phyloP scores from a whole-genome alignment of 2,113 vertebrate genomes.

The Larimichthys crocea region DNA sequence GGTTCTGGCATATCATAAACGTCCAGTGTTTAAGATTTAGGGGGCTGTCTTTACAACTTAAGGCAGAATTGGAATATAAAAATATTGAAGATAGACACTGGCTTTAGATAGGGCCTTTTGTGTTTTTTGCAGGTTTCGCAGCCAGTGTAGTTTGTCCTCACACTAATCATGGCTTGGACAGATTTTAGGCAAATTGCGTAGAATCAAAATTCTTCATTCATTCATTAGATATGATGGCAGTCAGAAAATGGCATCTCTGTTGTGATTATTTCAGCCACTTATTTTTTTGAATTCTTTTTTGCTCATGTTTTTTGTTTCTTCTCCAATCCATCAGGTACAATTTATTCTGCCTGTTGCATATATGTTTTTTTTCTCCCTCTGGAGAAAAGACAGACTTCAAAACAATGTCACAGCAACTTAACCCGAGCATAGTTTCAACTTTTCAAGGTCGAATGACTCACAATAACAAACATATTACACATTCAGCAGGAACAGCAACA shows the following conservation, averaged over 20 bases:
- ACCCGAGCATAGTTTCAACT: background rate
- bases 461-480: background rate
- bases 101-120: too few species aligned
- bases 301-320: too few species aligned
- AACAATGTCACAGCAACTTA: background rate
- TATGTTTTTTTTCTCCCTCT: background rate
- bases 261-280: background rate
- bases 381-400: conserved; percentile 1
- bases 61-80: too few species aligned
- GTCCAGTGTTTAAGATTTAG: too few species aligned
- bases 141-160: background rate
- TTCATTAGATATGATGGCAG: background rate
- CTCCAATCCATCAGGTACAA: background rate
- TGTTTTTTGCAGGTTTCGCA: too few species aligned
- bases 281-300: too few species aligned
- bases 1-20: background rate
- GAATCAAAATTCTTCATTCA: too few species aligned
- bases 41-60: too few species aligned
- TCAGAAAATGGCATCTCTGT: background rate
- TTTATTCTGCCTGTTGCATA: background rate
- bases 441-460: conserved; percentile 12
- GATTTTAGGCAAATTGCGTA: background rate
- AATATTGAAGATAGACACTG: too few species aligned
- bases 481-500: conserved; percentile 6
- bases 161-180: background rate